Evolutionary conservation across 2,113 vertebrate genomes (phyloP).

Genomic region (Taurulus bubalis): DNA sequence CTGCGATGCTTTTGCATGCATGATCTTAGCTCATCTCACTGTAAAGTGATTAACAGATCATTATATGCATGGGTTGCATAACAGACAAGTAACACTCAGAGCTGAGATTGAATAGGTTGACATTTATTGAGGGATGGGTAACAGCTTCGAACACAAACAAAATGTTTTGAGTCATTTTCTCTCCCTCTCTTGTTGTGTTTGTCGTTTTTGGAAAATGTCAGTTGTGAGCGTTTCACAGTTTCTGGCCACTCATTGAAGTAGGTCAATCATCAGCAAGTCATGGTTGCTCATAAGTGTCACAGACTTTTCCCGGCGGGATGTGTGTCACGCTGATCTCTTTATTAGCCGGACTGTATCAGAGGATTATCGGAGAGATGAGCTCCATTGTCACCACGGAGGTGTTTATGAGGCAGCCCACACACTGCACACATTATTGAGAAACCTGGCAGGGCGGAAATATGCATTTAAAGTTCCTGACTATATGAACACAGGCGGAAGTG

Average conservation of each 20-base stretch:
- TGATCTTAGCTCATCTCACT: conserved; percentile 42
- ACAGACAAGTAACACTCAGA: conserved; percentile 31
- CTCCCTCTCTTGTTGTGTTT: background rate
- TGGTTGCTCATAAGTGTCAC: conserved; percentile 28
- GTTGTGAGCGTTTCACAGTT: conserved; percentile 19
- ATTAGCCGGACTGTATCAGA: conserved; percentile 62
- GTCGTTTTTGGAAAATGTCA: background rate
- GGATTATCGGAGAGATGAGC: conserved; percentile 64
- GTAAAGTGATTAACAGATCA: conserved; percentile 63
- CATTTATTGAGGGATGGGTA: conserved; percentile 12
- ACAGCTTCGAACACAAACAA: background rate
- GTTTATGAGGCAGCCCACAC: conserved; percentile 71
- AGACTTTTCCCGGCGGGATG: conserved; percentile 51
- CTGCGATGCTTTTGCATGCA: conserved; percentile 24
- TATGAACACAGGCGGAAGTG: background rate
- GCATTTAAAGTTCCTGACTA: conserved; percentile 7
- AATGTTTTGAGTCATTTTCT: background rate
- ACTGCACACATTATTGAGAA: conserved; percentile 26
- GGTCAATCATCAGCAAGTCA: conserved; percentile 45
- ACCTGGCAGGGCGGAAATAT: background rate
- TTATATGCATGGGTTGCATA: conserved; percentile 56
- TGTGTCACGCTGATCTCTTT: conserved; percentile 72
- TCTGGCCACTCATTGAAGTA: conserved; percentile 26
- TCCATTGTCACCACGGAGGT: conserved; percentile 62
- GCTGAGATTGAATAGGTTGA: conserved; percentile 1